Evolutionary conservation across 1,140 invertebrate species (phyloP), one percentile per base, ranked within the genome.

Genomic region (Pseudomyrmex dendroicus): DNA sequence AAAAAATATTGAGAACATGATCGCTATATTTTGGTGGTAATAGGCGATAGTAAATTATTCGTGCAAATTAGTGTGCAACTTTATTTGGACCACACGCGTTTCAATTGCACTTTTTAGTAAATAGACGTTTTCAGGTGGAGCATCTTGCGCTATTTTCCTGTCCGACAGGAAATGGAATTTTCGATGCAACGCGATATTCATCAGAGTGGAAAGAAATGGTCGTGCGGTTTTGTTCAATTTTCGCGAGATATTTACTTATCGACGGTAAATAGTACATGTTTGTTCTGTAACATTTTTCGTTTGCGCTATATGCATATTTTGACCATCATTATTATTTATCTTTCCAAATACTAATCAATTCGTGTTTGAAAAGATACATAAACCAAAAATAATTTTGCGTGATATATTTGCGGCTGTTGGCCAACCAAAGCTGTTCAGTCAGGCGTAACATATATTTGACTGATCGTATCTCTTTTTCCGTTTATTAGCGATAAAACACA

Each of bases 121-220:
- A 64, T 66, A n/a, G 25, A 56, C 35, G 20, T 56, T 77, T 67
- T 66, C 13, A 44, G 4, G 22, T 78, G 54, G 15, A 78, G 35
- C 5, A 46, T 44, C 35, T 67, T 13, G 62, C 35, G 66, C 35
- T 77, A 44, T 77, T 77, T 12, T 0, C 3, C 17, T 10, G 17
- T 59, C 8, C 9, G 25, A 0, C n/a, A 12, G 63, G 17, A 22
- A 77, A 77, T 77, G 35, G 52, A 67, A 77, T 56, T 77, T 67
- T 68, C 13, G 13, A 12, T 44, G 25, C 12, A 67, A 67, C 17
- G 48, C 9, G 63, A 67, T 56, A 54, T 4, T 13, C 50, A 66
- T 22, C 35, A 15, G 46, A 20, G 25, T 54, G 63, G 62, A 77
- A 67, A 77, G 63, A 7, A 67, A 22, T 15, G n/a, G 62, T 67